A percentile compares a stretch with the other conserved stretches of the same genome.
phyloP scores from a whole-genome alignment of 2,888 invertebrate species.

The Ethmia dodecea region DNA sequence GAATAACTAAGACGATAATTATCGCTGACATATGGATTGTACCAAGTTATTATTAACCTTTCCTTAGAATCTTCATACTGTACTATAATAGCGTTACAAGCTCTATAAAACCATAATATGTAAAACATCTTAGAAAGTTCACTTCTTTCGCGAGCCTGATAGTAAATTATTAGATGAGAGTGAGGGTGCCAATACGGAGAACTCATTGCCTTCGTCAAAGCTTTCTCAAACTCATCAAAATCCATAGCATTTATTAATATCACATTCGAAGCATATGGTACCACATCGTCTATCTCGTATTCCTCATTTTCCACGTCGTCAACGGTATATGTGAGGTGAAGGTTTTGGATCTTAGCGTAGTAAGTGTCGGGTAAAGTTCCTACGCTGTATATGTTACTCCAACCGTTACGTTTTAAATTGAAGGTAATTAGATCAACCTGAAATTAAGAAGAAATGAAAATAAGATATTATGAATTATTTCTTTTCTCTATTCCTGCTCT shows the following conservation, averaged over 20 bases:
- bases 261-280: conserved; percentile 40
- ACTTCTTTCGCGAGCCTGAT: conserved; percentile 25
- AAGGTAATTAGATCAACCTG: conserved; percentile 26
- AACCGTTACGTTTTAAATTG: conserved; percentile 46
- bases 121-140: conserved; percentile 45
- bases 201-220: conserved; percentile 31
- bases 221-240: conserved; percentile 40
- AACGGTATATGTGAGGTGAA: conserved; percentile 34
- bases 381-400: conserved; percentile 43
- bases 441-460: conserved; percentile 12
- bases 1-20: conserved; percentile 28
- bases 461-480: too few relatives aligned
- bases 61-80: conserved; percentile 34
- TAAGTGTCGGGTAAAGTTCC: conserved; percentile 44
- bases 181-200: conserved; percentile 52
- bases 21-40: conserved; percentile 41
- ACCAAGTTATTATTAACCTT: conserved; percentile 31
- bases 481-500: too few relatives aligned
- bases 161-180: conserved; percentile 44
- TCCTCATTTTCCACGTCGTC: conserved; percentile 33
- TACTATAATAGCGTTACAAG: conserved; percentile 40
- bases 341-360: conserved; percentile 29
- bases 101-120: conserved; percentile 49
- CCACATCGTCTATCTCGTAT: conserved; percentile 35
- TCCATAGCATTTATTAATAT: conserved; percentile 38